A percentile compares a stretch with the other conserved stretches of the same genome.
Evolutionary conservation across 2,797 vertebrate species (phyloP).

Genomic region (Tamandua tetradactyla): DNA sequence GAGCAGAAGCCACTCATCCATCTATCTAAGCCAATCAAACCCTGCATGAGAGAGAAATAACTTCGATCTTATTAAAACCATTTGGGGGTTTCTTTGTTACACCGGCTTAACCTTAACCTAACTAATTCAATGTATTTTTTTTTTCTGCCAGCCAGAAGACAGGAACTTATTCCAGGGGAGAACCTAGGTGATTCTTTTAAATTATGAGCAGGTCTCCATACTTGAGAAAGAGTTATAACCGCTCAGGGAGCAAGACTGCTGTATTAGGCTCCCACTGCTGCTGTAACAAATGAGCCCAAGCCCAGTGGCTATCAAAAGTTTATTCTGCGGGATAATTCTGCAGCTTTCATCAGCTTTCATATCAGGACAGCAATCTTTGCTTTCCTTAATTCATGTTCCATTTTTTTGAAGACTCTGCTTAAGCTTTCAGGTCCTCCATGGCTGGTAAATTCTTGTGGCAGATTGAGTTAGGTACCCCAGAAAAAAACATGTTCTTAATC

Average conservation of each 20-base stretch:
- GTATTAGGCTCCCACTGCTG: background rate
- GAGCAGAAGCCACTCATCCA: no score
- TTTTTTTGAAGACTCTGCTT: background rate
- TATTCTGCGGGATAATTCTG: background rate
- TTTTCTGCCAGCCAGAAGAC: background rate
- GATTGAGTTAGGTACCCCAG: no score
- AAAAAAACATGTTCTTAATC: no score
- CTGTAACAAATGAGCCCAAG: no score
- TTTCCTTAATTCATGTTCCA: background rate
- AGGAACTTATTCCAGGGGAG: background rate
- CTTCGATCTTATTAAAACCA: background rate
- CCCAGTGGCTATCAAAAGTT: background rate
- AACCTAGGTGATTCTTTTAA: background rate
- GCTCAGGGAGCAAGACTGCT: background rate
- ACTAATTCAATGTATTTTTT: background rate
- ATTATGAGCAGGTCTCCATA: background rate
- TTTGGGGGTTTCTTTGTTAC: background rate
- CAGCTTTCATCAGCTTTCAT: background rate
- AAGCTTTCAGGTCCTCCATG: background rate
- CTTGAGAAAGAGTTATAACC: background rate
- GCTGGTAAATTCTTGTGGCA: background rate
- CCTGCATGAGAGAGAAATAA: background rate
- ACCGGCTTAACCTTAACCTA: background rate
- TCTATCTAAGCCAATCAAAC: no score
- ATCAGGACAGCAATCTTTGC: background rate